Evolutionary conservation across 2,888 invertebrate species (phyloP), one percentile per base, ranked within the genome.

Genomic region (Ptychoptera contaminata): DNA sequence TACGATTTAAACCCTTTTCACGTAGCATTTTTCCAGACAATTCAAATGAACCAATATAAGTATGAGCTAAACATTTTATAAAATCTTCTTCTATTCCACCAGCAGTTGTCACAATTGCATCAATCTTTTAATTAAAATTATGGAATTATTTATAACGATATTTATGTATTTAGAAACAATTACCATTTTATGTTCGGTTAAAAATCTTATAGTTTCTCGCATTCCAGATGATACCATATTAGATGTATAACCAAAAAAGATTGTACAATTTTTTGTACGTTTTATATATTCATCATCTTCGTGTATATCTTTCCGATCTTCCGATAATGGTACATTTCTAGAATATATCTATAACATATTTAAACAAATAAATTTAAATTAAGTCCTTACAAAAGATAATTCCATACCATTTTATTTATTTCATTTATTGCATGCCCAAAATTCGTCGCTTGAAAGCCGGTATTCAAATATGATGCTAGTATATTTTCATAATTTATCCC

Each of bases 11-110:
- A 32, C 90, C 98, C 43, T 80, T 76, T 11, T 85, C 79, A 43
- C 96, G 71, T 14, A 96, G 70, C 40, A 70, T 67, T 62, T 77
- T 77, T 0, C 94, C 96, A 52, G 77, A 75, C 44, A 94, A 69
- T 57, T 79, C 69, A 60, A 96, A 97, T 56, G 92, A 87, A 0
- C 97, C 98, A 42, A 98, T 61, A 55, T 77, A 94, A 0, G 96
- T 97, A 0, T 93, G 88, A 2, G 90, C 91, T 44, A 99, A 70
- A 61, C 98, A 98, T 70, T 99, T 99, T 37, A 99, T 98, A 39
- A 98, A 78, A 68, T 99, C 98, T 67, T 99, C 98, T 64, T 99
- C 98, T 0, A 99, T 73, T 1, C 98, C 98, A 1, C 98, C 98
- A 0, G 97, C 98, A 10, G 94, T 92, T 1, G 97, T 88, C 1